Evolutionary conservation across 2,888 invertebrate genomes (phyloP).

Genomic region (Empis livida): DNA sequence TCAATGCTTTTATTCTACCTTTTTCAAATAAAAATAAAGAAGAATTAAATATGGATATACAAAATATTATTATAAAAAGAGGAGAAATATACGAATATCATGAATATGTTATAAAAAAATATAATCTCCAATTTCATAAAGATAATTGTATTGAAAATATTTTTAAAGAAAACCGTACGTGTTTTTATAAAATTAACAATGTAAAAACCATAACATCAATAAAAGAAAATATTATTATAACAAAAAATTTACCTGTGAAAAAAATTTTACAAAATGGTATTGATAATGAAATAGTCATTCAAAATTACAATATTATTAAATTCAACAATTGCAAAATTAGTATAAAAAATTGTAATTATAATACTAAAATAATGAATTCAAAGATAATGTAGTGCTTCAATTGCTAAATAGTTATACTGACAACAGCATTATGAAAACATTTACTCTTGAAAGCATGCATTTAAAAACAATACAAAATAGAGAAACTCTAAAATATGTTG

Average conservation of each 20-base stretch:
- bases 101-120: background rate
- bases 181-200: background rate
- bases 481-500: background rate
- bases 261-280: background rate
- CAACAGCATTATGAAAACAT: background rate
- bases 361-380: background rate
- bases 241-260: background rate
- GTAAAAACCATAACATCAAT: background rate
- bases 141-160: too few species aligned
- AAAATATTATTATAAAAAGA: background rate
- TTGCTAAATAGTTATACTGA: background rate
- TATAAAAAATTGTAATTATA: background rate
- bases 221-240: background rate
- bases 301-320: background rate
- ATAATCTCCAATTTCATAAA: too few species aligned
- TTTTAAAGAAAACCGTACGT: background rate
- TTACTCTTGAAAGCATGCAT: background rate
- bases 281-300: background rate
- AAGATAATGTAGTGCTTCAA: background rate
- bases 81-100: background rate
- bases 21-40: background rate
- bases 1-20: too few species aligned
- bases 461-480: background rate
- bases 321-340: background rate
- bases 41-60: background rate